A percentile compares a stretch with the other conserved stretches of the same genome.
Evolutionary conservation across 2,888 invertebrate species (phyloP).

Genomic region (Pachliopta kotzebuea): DNA sequence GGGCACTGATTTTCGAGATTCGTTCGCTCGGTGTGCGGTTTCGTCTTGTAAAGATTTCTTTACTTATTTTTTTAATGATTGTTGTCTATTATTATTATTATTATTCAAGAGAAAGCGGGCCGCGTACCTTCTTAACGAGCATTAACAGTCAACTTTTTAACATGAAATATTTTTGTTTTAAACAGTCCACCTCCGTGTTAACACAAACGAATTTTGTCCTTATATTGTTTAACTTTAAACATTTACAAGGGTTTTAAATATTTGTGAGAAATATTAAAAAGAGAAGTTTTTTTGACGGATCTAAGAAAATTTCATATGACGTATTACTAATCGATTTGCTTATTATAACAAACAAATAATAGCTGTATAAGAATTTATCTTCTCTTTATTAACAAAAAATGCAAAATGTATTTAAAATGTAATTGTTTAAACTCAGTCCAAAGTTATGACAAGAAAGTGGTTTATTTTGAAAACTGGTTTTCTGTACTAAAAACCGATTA

Average conservation of each 20-base stretch:
- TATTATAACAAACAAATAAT: neutral
- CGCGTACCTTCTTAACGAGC: conserved; percentile 6
- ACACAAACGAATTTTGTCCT: no score
- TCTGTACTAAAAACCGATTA: conserved; percentile 11
- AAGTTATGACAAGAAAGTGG: neutral
- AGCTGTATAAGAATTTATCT: neutral
- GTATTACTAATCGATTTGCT: no score
- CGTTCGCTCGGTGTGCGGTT: conserved; percentile 72
- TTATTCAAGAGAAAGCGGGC: conserved; percentile 33
- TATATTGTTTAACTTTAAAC: no score
- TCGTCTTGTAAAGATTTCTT: conserved; percentile 40
- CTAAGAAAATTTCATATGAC: no score
- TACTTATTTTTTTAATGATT: conserved; percentile 24
- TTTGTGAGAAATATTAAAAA: no score
- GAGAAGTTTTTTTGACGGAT: no score
- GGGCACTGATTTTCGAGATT: conserved; percentile 72
- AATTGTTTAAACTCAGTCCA: neutral
- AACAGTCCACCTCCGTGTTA: no score
- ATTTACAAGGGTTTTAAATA: no score
- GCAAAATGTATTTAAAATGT: neutral
- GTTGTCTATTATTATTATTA: conserved; percentile 38
- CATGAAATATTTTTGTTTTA: no score
- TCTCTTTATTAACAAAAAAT: neutral
- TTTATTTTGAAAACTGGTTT: neutral
- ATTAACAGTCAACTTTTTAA: conserved; percentile 1